Evolutionary conservation across 2,113 vertebrate genomes (phyloP), one percentile per base, ranked within the genome.

Genomic region (Cynopterus brachyotis): DNA sequence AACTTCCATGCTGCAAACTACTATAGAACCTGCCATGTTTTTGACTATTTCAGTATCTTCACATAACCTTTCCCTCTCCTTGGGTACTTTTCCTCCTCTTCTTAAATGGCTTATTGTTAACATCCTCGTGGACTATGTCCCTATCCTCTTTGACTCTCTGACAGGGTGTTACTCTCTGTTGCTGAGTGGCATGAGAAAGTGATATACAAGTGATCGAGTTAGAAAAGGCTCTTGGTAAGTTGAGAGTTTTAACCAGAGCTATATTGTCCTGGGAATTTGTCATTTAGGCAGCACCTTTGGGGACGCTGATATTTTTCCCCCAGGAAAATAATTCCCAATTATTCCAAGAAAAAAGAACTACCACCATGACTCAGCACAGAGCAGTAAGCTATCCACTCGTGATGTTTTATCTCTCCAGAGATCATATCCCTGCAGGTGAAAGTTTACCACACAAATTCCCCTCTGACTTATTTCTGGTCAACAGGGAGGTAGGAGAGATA

Each of bases 281-380:
- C 75, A 90, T 92, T 92, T 84, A 62, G 35, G 11, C 28, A 76
- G 13, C 19, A n/a, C 30, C 30, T 17, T 4, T 64, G 35, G 37
- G 45, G 40, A 80, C 57, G 40, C 24, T 50, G 75, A 57, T 75
- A 55, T 72, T 95, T 83, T 94, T 45, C 26, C 67, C 78, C 57
- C 73, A 50, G 62, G 72, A 95, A 69, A 82, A 84, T 32, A 35
- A 72, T 47, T 73, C 28, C 78, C 57, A 89, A 73, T 91, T 94
- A 86, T 82, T 86, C 82, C 83, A 66, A 94, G 92, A 95, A 96
- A 94, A 42, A 84, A 91, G 64, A 85, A 28, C 60, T 30, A 13
- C 30, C 75, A 22, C 81, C 75, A 24, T 97, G 97, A 97, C 96
- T 97, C 95, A 97, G 97, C 97, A 97, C 1, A 37, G 24, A 95